A percentile compares a stretch with the other conserved stretches of the same genome.
Conservation (phyloP, 2,797 vertebrate species). For the Lepilemur septentrionalis region DNA sequence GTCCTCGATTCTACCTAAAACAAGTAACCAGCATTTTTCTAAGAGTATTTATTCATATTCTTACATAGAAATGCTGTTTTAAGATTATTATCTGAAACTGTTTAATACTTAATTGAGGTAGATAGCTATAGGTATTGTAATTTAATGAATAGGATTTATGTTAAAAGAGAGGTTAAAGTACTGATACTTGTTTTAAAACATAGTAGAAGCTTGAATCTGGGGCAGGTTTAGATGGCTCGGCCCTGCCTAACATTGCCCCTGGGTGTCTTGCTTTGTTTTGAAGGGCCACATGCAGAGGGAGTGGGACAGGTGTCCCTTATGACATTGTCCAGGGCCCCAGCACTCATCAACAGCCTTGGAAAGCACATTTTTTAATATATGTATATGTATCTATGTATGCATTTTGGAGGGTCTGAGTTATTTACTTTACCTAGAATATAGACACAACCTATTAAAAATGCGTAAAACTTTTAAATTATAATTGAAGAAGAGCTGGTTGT, state of each 20-base stretch:
- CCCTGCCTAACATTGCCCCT: neutral
- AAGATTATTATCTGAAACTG: neutral
- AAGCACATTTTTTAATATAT: neutral
- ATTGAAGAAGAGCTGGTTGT: neutral
- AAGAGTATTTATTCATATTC: rapidly evolving
- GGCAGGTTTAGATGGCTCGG: neutral
- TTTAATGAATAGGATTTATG: neutral
- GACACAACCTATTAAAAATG: neutral
- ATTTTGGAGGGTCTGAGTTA: neutral
- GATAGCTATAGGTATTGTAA: neutral
- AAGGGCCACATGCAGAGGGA: rapidly evolving
- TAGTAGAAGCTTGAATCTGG: rapidly evolving
- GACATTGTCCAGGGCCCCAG: neutral
- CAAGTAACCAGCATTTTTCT: neutral
- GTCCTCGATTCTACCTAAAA: neutral
- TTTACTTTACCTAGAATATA: neutral
- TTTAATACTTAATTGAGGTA: neutral
- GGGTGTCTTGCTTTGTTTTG: neutral
- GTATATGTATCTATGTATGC: neutral
- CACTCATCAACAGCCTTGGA: neutral
- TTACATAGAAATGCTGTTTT: neutral
- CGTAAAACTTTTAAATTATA: rapidly evolving
- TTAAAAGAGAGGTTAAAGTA: neutral
- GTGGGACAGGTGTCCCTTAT: neutral
- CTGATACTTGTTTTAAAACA: neutral